Base-by-base conservation (phyloP, 92 coral and sea anemone species). In the Epizoanthus fatuus region DNA sequence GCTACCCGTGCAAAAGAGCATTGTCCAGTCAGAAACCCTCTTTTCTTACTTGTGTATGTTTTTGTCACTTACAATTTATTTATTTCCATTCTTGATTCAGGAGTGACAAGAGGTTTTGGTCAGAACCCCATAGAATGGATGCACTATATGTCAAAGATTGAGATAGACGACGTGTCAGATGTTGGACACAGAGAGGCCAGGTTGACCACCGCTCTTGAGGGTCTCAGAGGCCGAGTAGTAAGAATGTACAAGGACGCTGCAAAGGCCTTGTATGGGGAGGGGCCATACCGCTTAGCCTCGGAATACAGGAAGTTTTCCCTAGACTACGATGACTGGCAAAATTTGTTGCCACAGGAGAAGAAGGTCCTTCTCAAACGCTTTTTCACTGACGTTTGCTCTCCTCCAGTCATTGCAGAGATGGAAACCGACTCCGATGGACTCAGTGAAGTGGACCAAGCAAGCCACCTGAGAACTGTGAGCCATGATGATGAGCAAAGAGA, bases 51-150 rank as follows among this genome's bases (percentile, higher is more conserved):
- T 63, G 69, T 63, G 69, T 59, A 63, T 63, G 69, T 63, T 63
- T 63, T 29, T 63, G 69, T 63, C 14, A 63, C 69, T 63, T 25
- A 63, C 69, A 63, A 25, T 63, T 5, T 63, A 63, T 29, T 63
- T 7, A 20, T 63, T 32, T 64, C 44, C n/a, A 25, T 25, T 64
- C 69, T 64, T 64, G 42, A 64, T 64, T 64, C 69, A 64, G 68
- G 83, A 58, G 71, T 77, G 62, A 60, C 71, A 64, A 67, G 86
- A 81, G 65, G 77, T 15, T 87, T 70, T 87, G 91, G 87, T 29
- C 87, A 81, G 59, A 87, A 87, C 57, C 91, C 87, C 63, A 81
- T 81, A 16, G 87, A 87, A 40, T 81, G 87, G 87, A 40, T 71
- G 25, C 87, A 72, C 67, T 87, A 70, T 42, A 72, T 87, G 77